Conservation (phyloP, 92 coral and sea anemone species). For the Meandrina meandrites region DNA sequence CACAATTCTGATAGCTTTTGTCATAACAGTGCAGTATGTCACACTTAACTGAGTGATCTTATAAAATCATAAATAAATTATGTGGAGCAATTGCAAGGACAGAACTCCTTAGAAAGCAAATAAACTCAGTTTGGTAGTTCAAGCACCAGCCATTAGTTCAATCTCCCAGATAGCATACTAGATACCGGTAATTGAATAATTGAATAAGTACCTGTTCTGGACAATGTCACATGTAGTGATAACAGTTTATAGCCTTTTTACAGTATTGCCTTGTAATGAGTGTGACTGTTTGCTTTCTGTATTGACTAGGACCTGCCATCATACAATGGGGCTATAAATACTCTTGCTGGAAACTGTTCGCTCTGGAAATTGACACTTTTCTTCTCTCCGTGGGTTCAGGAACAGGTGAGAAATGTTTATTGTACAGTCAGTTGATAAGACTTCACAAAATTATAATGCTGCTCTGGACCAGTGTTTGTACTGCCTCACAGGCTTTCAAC, state of each 20-base stretch:
- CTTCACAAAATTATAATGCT: background rate
- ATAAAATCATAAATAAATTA: too few relatives aligned
- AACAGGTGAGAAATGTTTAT: constrained; percentile 53
- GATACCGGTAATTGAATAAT: too few relatives aligned
- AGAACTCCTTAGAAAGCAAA: background rate
- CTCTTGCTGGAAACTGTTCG: constrained; percentile 93
- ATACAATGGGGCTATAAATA: constrained; percentile 85
- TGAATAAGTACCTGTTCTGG: too few relatives aligned
- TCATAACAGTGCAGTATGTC: too few relatives aligned
- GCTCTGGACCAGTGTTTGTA: background rate
- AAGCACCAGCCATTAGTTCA: background rate
- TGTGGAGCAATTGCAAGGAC: too few relatives aligned
- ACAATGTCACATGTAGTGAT: too few relatives aligned
- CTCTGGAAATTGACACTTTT: constrained; percentile 87
- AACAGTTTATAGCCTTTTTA: too few relatives aligned
- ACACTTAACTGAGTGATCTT: too few relatives aligned
- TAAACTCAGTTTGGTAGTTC: background rate
- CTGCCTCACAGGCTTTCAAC: too few relatives aligned
- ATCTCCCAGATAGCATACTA: background rate
- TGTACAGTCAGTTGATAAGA: background rate
- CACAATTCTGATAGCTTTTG: too few relatives aligned
- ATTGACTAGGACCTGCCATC: constrained; percentile 72
- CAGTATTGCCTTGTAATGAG: too few relatives aligned
- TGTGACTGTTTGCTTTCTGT: background rate
- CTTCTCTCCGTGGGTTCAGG: constrained; percentile 82